Evolutionary conservation across 2,888 invertebrate genomes (phyloP), one percentile per base, ranked within the genome.

Genomic region (Amblyteles armatorius): DNA sequence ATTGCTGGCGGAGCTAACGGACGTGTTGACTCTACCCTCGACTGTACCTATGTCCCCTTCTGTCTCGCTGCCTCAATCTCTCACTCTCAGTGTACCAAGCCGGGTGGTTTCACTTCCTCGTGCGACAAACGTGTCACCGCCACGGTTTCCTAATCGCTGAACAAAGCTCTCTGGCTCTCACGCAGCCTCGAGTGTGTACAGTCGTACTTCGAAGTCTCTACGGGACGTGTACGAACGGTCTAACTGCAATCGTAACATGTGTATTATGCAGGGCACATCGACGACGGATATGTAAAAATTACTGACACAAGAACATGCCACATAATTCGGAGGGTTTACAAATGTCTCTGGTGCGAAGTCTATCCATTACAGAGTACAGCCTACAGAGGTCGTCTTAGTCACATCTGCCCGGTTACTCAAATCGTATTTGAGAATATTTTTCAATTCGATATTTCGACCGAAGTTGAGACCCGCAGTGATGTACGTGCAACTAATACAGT

Each of bases 121-220:
- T 69, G 82, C 79, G 78, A 82, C 79, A 73, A 78, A 71, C 84
- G 50, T 82, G 84, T 84, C 82, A 84, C 82, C 71, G 74, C 78
- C 84, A 84, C 57, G 55, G 74, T 82, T 84, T 82, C 79, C 84
- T 84, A 79, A 84, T 84, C 84, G 82, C 82, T 71, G 79, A 84
- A 84, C 82, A 84, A 84, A 84, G 82, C 79, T 71, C 74, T 71
- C 52, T 63, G 52, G 65, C 65, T 65, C 9, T 40, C 63, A n/a
- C 33, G 29, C 63, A 63, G 29, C 29, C 63, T 57, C 13, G 57
- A 26, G 13, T 57, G 26, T 57, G 26, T 26, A 26, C 4, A 57
- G 22, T 26, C 26, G 57, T 57, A 57, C 57, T 26, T 57, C 22
- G 63, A 63, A 63, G 33, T 29, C 29, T 4, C 29, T 4, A 60